A percentile compares a stretch with the other conserved stretches of the same genome.
These are phyloP conservation scores for Numenius phaeopus DNA, from an alignment of 2,797 vertebrate species.

Conservation along the genomic window DNA sequence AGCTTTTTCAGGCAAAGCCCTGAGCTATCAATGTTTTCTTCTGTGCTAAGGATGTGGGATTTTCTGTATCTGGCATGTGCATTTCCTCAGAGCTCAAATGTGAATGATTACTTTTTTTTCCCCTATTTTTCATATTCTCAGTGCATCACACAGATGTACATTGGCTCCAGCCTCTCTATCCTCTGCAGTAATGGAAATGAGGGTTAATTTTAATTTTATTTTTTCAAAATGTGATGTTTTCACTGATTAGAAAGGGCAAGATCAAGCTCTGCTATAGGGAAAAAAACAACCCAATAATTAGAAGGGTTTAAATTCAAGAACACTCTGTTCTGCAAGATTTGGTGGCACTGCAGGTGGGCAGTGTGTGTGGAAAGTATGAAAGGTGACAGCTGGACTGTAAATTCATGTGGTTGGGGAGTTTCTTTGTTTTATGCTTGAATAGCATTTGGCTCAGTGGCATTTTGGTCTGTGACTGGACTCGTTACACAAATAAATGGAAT, in stretches of 20 bases:
- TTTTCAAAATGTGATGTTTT: neutral
- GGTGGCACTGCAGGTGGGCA: neutral
- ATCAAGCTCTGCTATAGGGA: neutral
- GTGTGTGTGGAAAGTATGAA: neutral
- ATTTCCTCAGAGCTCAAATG: neutral
- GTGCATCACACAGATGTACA: neutral
- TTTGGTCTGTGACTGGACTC: slow-evolving; percentile 30
- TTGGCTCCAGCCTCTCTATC: neutral
- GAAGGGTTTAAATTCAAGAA: neutral
- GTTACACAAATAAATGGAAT: slow-evolving; percentile 40
- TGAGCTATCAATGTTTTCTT: neutral
- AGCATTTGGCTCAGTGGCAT: slow-evolving; percentile 38
- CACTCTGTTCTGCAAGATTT: neutral
- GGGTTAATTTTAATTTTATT: neutral
- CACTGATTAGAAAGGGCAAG: neutral
- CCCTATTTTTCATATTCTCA: neutral
- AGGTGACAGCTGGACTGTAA: slow-evolving; percentile 36
- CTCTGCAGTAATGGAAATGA: neutral
- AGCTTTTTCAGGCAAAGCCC: neutral
- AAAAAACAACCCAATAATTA: neutral
- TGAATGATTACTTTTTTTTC: neutral
- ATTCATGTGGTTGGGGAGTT: slow-evolving; percentile 17
- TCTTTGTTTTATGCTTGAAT: slow-evolving; percentile 48
- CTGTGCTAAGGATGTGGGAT: neutral
- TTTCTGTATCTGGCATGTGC: neutral